Conservation (phyloP, 2,888 invertebrate genomes). For the Silvanus unidentatus region DNA sequence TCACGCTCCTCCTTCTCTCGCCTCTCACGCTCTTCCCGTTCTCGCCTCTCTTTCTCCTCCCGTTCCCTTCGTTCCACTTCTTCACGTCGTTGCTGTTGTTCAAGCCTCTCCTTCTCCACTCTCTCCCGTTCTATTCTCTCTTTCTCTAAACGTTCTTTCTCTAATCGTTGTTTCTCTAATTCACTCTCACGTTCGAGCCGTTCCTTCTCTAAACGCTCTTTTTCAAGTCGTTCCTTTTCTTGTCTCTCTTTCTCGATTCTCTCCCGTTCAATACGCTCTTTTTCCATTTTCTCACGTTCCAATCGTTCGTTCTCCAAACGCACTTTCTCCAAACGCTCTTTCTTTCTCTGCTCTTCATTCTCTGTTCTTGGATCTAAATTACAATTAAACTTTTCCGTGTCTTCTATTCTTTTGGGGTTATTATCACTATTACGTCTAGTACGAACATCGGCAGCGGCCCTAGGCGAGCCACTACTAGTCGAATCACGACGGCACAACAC, state of each 20-base stretch:
- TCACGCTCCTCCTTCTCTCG: conserved; percentile 30
- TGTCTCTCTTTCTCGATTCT: conserved; percentile 45
- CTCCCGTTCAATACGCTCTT: conserved; percentile 37
- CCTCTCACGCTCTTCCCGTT: conserved; percentile 37
- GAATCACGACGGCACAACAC: conserved; percentile 31
- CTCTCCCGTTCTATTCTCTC: conserved; percentile 39
- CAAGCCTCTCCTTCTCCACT: conserved; percentile 36
- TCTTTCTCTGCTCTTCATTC: conserved; percentile 39
- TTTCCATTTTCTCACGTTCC: conserved; percentile 40
- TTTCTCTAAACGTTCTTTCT: conserved; percentile 37
- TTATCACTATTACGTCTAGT: conserved; percentile 38
- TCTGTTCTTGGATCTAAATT: conserved; percentile 32
- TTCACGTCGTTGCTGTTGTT: conserved; percentile 43
- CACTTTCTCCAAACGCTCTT: conserved; percentile 42
- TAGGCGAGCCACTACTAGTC: conserved; percentile 27
- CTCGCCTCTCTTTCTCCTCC: conserved; percentile 38
- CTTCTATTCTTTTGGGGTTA: conserved; percentile 30
- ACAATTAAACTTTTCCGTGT: conserved; percentile 33
- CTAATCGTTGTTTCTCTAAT: conserved; percentile 43
- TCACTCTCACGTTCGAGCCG: conserved; percentile 42
- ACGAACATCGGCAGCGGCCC: conserved; percentile 29
- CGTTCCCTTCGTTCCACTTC: conserved; percentile 37
- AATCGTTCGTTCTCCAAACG: conserved; percentile 40
- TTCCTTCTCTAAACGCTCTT: conserved; percentile 37
- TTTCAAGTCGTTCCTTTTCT: conserved; percentile 38